Percentiles rank a stretch among this genome's conserved stretches.
phyloP scores from a whole-genome alignment of 2,888 invertebrate genomes.

The Mallateleia sp. region DNA sequence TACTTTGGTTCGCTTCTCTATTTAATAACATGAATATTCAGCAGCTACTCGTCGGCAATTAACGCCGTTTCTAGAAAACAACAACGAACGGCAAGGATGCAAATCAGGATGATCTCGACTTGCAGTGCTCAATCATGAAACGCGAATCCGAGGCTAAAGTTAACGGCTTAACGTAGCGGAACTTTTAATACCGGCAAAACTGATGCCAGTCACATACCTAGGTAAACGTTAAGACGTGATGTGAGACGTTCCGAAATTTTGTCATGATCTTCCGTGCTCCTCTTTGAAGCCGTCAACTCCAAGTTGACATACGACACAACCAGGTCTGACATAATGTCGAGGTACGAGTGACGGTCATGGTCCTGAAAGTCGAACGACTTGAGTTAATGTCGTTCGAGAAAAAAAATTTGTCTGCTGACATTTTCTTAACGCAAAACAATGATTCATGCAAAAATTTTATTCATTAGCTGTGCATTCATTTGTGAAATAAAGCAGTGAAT shows the following conservation, averaged over 20 bases:
- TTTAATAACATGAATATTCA: constrained; percentile 57
- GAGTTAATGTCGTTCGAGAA: not conserved
- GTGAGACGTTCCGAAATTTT: constrained; percentile 87
- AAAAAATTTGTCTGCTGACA: not conserved
- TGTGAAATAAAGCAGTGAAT: too few relatives aligned
- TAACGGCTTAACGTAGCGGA: constrained; percentile 45
- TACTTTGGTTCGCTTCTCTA: not conserved
- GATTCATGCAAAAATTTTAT: not conserved
- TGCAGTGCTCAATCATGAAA: constrained; percentile 54
- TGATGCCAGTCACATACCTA: constrained; percentile 83
- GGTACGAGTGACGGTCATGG: constrained; percentile 86
- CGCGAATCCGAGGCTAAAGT: constrained; percentile 30
- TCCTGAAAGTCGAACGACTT: constrained; percentile 81
- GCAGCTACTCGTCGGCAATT: constrained; percentile 24
- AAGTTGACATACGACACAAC: constrained; percentile 89
- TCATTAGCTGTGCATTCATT: not conserved
- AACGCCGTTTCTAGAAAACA: constrained; percentile 37
- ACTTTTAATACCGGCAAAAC: constrained; percentile 45
- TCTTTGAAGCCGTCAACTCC: constrained; percentile 89
- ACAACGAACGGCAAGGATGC: constrained; percentile 38
- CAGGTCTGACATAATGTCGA: constrained; percentile 89
- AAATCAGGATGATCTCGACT: constrained; percentile 61
- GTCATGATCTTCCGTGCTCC: constrained; percentile 84
- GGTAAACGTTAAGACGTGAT: constrained; percentile 86
- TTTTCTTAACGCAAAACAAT: not conserved